Percentiles rank a stretch among this genome's conserved stretches.
phyloP scores from a whole-genome alignment of 2,797 vertebrate genomes.

The Alcedo atthis region DNA sequence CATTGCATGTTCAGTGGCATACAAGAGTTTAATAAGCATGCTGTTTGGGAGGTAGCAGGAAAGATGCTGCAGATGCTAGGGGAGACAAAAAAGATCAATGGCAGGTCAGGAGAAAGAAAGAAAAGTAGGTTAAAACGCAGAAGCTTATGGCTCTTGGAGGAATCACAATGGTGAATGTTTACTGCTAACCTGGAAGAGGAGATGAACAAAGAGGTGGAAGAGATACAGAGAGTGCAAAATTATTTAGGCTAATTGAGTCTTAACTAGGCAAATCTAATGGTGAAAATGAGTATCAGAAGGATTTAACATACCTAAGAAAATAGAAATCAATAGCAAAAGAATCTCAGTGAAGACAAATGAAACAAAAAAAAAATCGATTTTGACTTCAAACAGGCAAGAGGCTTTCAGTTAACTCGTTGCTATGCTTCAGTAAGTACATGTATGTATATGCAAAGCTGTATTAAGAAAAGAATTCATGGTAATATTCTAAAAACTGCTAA shows the following conservation, averaged over 20 bases:
- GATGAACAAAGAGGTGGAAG: neutral
- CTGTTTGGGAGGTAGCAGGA: neutral
- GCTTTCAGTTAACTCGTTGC: neutral
- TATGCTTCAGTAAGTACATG: neutral
- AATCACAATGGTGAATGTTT: neutral
- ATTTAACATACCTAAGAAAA: neutral
- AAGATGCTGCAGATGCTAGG: neutral
- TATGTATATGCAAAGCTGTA: neutral
- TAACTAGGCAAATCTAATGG: neutral
- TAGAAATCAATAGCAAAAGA: neutral
- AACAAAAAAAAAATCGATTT: neutral
- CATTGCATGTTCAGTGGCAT: neutral
- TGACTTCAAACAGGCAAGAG: neutral
- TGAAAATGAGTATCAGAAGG: neutral
- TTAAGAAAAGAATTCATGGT: neutral
- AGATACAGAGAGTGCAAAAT: neutral
- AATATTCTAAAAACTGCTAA: neutral
- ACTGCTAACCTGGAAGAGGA: neutral
- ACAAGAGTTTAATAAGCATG: neutral
- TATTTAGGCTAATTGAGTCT: neutral
- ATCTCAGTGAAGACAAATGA: neutral
- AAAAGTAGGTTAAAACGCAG: slow-evolving; percentile 36
- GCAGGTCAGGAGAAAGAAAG: neutral
- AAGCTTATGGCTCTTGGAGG: neutral
- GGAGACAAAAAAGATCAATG: slow-evolving; percentile 1